Evolutionary conservation across 2,888 invertebrate species (phyloP).

Genomic region (Ennomos fuscantarius): DNA sequence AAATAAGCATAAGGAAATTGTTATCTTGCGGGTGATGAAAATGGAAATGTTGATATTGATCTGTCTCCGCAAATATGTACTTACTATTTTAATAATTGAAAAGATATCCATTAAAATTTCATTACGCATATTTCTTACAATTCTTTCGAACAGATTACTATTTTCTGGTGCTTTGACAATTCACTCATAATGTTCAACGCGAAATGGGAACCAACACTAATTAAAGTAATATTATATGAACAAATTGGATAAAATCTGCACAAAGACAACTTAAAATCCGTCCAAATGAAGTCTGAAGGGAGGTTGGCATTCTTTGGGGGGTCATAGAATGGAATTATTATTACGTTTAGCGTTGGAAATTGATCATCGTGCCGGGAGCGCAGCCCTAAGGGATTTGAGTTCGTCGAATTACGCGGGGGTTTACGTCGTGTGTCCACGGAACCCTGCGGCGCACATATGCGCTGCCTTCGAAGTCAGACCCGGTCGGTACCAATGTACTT

Average conservation of each 20-base stretch:
- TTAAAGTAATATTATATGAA: conserved; percentile 12
- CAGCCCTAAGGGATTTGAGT: conserved; percentile 62
- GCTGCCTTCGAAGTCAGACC: conserved; percentile 30
- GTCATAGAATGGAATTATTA: conserved; percentile 69
- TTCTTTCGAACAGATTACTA: conserved; percentile 5
- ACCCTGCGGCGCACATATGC: conserved; percentile 66
- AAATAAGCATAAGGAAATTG: conserved; percentile 24
- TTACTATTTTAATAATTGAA: conserved; percentile 15
- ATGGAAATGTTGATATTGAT: conserved; percentile 31
- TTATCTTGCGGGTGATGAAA: conserved; percentile 32
- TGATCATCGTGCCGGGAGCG: conserved; percentile 64
- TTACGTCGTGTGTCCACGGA: conserved; percentile 47
- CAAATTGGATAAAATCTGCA: conserved; percentile 37
- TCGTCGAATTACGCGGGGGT: conserved; percentile 61
- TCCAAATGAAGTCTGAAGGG: conserved; percentile 48
- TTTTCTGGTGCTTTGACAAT: neutral
- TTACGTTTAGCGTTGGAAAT: conserved; percentile 71
- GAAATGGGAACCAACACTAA: conserved; percentile 13
- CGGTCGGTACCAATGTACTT: neutral
- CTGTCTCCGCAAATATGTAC: conserved; percentile 20
- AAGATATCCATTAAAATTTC: conserved; percentile 14
- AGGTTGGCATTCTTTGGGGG: conserved; percentile 54
- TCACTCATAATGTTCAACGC: neutral
- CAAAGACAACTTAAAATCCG: conserved; percentile 48
- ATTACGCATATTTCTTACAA: conserved; percentile 13